Evolutionary conservation across 2,797 vertebrate genomes (phyloP), one percentile per base, ranked within the genome.

Genomic region (Tamandua tetradactyla): DNA sequence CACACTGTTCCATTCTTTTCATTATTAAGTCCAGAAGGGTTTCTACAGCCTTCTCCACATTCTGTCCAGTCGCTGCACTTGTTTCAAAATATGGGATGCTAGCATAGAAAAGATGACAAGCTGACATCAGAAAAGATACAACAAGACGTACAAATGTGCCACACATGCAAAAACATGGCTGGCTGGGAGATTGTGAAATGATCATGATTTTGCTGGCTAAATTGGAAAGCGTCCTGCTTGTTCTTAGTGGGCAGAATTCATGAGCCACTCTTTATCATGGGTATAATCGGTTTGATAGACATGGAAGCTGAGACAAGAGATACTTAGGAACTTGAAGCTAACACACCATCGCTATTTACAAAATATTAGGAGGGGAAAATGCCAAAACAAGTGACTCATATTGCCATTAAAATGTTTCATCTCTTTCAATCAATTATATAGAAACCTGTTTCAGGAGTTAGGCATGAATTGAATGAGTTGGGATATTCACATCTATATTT

Each of bases 1-100:
- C 99, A 10, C 99, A 99, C 97, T 99, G 99, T 97, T 99, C 99
- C 99, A 99, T 99, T 81, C 99, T 98, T 97, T 99, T 99, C 99
- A 99, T 99, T 92, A 99, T 99, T 98, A 99, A 99, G 98, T 99
- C 99, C 98, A 99, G 97, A 86, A 99, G 99, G 0, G 98, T 99
- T 85, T 99, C 98, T 96, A 99, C 99, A 0, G 99, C 98, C 95
- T 98, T 99, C 93, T 99, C 99, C 95, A 99, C 99, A 55, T 99
- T 98, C 14, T 98, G 98, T 0, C 99, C 99, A 0, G 99, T 99
- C 0, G 99, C 99, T 0, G 99, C 99, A 4, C 99, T 99, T 0
- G 99, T 99, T 98, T 99, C 99, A 61, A 99, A 99, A 98, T 99
- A 99, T 0, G 99, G 99, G 92, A 99, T 99, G 94, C 99, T 99